phyloP scores from a whole-genome alignment of 2,797 vertebrate species.

The Serranus cabrilla region DNA sequence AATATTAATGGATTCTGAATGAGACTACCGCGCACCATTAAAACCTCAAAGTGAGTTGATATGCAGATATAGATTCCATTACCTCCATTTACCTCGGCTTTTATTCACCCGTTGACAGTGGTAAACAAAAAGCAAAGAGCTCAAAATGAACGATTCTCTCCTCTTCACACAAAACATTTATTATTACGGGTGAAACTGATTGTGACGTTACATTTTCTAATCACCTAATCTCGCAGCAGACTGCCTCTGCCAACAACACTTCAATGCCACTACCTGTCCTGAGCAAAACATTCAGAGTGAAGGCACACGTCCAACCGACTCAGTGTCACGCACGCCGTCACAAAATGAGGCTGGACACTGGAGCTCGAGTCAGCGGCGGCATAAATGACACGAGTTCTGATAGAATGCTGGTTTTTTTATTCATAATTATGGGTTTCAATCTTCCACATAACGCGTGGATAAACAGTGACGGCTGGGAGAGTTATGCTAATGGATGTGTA shows the following conservation, averaged over 20 bases:
- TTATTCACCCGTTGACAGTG: conserved; percentile 81
- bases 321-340: conserved; percentile 41
- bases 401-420: conserved; percentile 65
- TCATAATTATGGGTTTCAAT: conserved; percentile 73
- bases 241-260: conserved; percentile 62
- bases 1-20: conserved; percentile 81
- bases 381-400: conserved; percentile 69
- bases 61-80: conserved; percentile 79
- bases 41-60: conserved; percentile 79
- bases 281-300: conserved; percentile 61
- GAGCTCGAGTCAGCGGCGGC: conserved; percentile 43
- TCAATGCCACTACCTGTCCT: conserved; percentile 62
- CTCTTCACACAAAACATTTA: conserved; percentile 40
- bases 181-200: conserved; percentile 55
- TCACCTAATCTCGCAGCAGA: conserved; percentile 63
- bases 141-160: conserved; percentile 50
- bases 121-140: conserved; percentile 82
- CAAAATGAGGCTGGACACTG: conserved; percentile 71
- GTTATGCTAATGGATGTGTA: conserved; percentile 78
- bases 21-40: conserved; percentile 73
- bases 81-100: conserved; percentile 81
- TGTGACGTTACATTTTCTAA: conserved; percentile 78
- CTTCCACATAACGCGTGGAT: conserved; percentile 46
- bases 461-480: conserved; percentile 63
- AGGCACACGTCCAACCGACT: conserved; percentile 62